These are phyloP conservation scores for Epizoanthus scotinus DNA, from an alignment of 92 coral and sea anemone genomes.

Conservation along the genomic window DNA sequence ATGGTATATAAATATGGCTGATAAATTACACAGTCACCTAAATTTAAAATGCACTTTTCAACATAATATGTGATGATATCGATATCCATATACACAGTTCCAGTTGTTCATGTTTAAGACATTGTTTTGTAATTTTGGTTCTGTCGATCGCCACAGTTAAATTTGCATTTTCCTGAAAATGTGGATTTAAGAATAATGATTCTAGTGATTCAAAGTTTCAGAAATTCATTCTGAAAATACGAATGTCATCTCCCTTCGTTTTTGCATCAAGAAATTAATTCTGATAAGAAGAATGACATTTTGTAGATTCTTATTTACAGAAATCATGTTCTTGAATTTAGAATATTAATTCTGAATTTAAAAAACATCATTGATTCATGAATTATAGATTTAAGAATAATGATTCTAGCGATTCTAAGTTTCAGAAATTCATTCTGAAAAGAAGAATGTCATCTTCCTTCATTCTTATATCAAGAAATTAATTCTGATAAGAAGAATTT, in stretches of 20 bases:
- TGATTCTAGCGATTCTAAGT: not conserved
- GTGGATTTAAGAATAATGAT: not conserved
- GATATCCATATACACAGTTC: too few relatives aligned
- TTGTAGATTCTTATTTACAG: not conserved
- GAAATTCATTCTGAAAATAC: not conserved
- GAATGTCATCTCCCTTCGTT: not conserved
- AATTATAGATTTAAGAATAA: slow-evolving; percentile 4
- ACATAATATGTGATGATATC: too few relatives aligned
- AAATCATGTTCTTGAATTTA: not conserved
- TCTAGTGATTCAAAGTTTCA: not conserved
- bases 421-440: not conserved
- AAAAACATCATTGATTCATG: not conserved
- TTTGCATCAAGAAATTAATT: too few relatives aligned
- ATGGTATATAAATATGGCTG: too few relatives aligned
- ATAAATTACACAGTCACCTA: too few relatives aligned
- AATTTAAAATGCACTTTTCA: too few relatives aligned
- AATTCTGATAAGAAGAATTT: not conserved
- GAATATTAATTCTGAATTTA: not conserved
- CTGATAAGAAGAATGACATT: too few relatives aligned
- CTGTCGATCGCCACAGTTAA: not conserved
- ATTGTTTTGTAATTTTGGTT: not conserved
- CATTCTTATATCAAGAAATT: slow-evolving; percentile 3
- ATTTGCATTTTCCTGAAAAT: slow-evolving; percentile 8
- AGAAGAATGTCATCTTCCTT: not conserved
- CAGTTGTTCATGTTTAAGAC: not conserved